Evolutionary conservation across 1,140 invertebrate species (phyloP).

Genomic region (Philaenus spumarius): DNA sequence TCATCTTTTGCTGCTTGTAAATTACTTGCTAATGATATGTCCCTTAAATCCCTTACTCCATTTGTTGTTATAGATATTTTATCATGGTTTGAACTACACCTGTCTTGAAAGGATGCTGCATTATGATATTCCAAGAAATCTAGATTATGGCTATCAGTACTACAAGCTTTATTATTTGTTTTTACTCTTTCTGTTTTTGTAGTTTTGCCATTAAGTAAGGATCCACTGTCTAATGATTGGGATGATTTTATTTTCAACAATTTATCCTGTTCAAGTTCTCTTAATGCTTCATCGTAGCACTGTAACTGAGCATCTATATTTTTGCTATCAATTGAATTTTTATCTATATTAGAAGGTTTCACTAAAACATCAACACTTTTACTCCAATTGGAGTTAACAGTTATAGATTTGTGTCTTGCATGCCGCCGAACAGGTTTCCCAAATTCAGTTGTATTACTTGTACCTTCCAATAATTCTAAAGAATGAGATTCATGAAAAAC

Average conservation of each 20-base stretch:
- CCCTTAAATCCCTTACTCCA: too few relatives aligned
- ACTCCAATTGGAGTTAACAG: slow-evolving; percentile 22
- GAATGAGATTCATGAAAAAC: slow-evolving; percentile 28
- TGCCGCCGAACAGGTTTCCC: slow-evolving; percentile 14
- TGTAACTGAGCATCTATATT: slow-evolving; percentile 32
- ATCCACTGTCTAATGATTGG: too few relatives aligned
- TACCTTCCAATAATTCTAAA: slow-evolving; percentile 25
- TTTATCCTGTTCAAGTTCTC: slow-evolving; percentile 28
- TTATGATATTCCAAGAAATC: too few relatives aligned
- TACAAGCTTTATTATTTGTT: too few relatives aligned
- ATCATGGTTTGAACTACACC: too few relatives aligned
- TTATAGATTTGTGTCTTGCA: slow-evolving; percentile 26
- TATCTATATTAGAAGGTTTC: slow-evolving; percentile 11
- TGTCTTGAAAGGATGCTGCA: too few relatives aligned
- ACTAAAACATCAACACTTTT: slow-evolving; percentile 23
- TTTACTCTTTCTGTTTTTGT: too few relatives aligned
- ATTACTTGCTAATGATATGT: too few relatives aligned
- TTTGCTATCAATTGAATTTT: slow-evolving; percentile 16
- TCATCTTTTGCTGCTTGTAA: too few relatives aligned
- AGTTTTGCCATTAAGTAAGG: too few relatives aligned
- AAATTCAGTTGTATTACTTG: slow-evolving; percentile 9
- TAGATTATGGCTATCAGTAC: too few relatives aligned
- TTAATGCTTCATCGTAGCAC: slow-evolving; percentile 33
- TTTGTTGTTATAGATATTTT: too few relatives aligned
- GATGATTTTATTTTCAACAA: slow-evolving; percentile 13